Conservation (phyloP, 1,140 invertebrate species). For the Diploscapter pachys region DNA sequence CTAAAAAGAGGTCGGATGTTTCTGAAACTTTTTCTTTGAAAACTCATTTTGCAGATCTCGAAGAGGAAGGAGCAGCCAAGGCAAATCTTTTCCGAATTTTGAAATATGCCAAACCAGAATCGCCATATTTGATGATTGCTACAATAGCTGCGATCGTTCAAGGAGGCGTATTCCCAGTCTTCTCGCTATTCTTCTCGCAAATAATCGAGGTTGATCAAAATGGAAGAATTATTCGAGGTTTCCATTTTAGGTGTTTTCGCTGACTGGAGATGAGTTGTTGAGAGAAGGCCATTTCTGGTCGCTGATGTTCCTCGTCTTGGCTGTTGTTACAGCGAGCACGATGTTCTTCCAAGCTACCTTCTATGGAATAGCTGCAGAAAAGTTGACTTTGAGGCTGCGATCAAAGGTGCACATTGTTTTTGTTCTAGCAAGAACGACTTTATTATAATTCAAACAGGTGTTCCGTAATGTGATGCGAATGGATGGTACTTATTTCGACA, state of each 20-base stretch:
- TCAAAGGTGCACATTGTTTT: conserved; percentile 60
- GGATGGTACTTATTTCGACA: conserved; percentile 64
- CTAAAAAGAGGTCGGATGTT: conserved; percentile 6
- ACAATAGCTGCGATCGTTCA: conserved; percentile 20
- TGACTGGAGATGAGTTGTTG: conserved; percentile 28
- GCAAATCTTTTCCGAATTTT: conserved; percentile 21
- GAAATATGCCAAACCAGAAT: conserved; percentile 23
- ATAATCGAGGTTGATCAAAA: conserved; percentile 9
- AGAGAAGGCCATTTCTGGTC: conserved; percentile 42
- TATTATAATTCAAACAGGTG: conserved; percentile 57
- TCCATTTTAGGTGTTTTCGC: neutral
- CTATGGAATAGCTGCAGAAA: conserved; percentile 1
- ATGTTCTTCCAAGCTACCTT: neutral
- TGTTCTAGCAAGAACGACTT: conserved; percentile 60
- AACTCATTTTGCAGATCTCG: conserved; percentile 13
- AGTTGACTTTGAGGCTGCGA: conserved; percentile 17
- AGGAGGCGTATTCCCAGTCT: conserved; percentile 4
- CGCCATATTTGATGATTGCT: conserved; percentile 15
- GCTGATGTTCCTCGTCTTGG: conserved; percentile 39
- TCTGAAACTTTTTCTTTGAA: conserved; percentile 20
- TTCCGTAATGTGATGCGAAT: conserved; percentile 59
- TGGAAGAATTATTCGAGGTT: neutral
- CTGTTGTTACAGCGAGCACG: neutral
- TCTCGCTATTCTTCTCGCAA: neutral
- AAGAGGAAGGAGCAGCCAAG: conserved; percentile 15